Evolutionary conservation across 2,888 invertebrate genomes (phyloP).

Genomic region (Heliconius hortense): DNA sequence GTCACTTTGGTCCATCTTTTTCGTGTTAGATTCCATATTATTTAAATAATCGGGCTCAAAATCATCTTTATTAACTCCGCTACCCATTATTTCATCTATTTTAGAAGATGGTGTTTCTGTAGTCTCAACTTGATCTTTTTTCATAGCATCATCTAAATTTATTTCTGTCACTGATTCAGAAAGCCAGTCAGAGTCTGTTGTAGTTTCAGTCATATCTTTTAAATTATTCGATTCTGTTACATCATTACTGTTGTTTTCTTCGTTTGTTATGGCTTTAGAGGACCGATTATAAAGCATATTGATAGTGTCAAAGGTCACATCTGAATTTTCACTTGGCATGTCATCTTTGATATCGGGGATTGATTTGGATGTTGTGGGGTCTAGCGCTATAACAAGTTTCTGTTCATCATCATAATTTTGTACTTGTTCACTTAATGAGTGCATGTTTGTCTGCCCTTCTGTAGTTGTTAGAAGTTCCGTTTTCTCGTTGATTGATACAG

Average conservation of each 20-base stretch:
- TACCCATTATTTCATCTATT: slow-evolving; percentile 61
- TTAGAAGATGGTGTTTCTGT: slow-evolving; percentile 57
- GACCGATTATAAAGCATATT: slow-evolving; percentile 66
- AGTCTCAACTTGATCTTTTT: slow-evolving; percentile 57
- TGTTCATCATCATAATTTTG: slow-evolving; percentile 50
- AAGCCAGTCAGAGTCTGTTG: slow-evolving; percentile 68
- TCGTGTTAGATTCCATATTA: slow-evolving; percentile 56
- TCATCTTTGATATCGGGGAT: slow-evolving; percentile 34
- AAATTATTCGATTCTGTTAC: slow-evolving; percentile 46
- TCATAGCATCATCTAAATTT: slow-evolving; percentile 59
- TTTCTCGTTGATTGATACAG: slow-evolving; percentile 15
- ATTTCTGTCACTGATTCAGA: slow-evolving; percentile 66
- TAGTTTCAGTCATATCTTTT: slow-evolving; percentile 45
- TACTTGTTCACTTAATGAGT: slow-evolving; percentile 52
- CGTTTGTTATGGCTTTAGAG: slow-evolving; percentile 62
- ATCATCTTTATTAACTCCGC: slow-evolving; percentile 60
- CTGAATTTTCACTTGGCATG: slow-evolving; percentile 51
- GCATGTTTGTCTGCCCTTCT: slow-evolving; percentile 47
- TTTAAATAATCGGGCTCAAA: slow-evolving; percentile 73
- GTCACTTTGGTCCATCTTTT: slow-evolving; percentile 60
- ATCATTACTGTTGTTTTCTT: slow-evolving; percentile 43
- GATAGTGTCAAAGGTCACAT: slow-evolving; percentile 68
- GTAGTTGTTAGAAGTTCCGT: slow-evolving; percentile 44
- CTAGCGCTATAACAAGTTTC: slow-evolving; percentile 53
- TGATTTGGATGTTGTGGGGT: slow-evolving; percentile 44